Base-by-base conservation (phyloP, 2,113 vertebrate species). In the Procapra przewalskii region DNA sequence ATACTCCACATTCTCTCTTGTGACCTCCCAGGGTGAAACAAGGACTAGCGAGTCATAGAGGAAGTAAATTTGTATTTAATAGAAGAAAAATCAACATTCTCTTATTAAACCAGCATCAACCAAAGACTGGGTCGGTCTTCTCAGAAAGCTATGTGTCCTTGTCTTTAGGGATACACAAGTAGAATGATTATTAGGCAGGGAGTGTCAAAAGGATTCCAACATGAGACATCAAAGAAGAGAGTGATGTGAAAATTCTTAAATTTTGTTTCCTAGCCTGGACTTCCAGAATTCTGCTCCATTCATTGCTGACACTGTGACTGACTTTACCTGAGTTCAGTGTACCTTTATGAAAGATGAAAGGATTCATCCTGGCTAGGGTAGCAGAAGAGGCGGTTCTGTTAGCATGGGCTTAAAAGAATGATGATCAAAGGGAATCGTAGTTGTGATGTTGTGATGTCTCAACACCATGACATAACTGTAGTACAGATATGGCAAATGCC, bases 261-360 rank as follows among this genome's bases (percentile, higher is more conserved):
- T 52, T 80, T 79, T 19, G 52, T 27, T 85, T 77, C 64, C 17
- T 6, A n/a, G 21, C 15, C n/a, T 59, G n/a, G 31, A 10, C 48
- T 33, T 43, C 27, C n/a, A 13, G 31, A 91, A 64, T 57, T 43
- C 83, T n/a, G 50, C 7, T 29, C 10, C n/a, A 33, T 40, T 43
- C 11, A 17, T 3, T 48, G 5, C 8, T 33, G 40, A 27, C 8
- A 6, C 40, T 0, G 1, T 6, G 16, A 11, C 3, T 48, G 55
- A n/a, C 36, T 67, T 80, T 50, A 15, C 40, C 60, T 84, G 29
- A 64, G 77, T 45, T 54, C 77, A 52, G 25, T 31, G 84, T 13
- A 11, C 31, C 29, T 64, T 57, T 64, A 10, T 31, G 12, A 8
- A 36, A 84, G 14, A 36, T 33, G 27, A 5, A 43, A 79, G 36